A percentile compares a stretch with the other conserved stretches of the same genome.
Conservation (phyloP, 2,797 vertebrate species). For the Mus spretus region DNA sequence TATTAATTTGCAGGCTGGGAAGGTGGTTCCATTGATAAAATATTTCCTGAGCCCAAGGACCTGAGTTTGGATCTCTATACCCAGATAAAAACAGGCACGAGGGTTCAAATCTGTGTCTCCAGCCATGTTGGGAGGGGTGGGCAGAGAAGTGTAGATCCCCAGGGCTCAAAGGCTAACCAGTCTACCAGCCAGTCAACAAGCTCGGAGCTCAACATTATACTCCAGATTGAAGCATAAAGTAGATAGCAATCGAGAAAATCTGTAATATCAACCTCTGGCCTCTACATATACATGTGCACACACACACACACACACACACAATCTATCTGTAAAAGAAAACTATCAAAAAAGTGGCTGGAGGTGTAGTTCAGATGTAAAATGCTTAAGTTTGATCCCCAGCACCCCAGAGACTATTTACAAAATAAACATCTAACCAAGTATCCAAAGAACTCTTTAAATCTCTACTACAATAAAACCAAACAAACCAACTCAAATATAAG, state of each 20-base stretch:
- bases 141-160: background rate
- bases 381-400: background rate
- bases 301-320: background rate
- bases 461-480: background rate
- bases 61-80: background rate
- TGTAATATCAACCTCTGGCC: background rate
- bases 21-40: background rate
- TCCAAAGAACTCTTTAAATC: background rate
- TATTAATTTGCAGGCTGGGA: background rate
- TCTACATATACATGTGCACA: background rate
- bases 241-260: background rate
- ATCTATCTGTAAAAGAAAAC: background rate
- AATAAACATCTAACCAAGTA: background rate
- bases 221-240: background rate
- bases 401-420: background rate
- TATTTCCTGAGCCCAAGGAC: background rate
- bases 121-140: background rate
- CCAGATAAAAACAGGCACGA: background rate
- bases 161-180: background rate
- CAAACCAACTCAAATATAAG: background rate
- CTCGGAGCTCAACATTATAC: background rate
- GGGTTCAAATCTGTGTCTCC: background rate
- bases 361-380: background rate
- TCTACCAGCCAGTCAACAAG: background rate
- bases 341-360: background rate